Percentiles rank a stretch among this genome's conserved stretches.
Evolutionary conservation across 2,113 vertebrate genomes (phyloP).

Genomic region (Ivindomyrus marchei): DNA sequence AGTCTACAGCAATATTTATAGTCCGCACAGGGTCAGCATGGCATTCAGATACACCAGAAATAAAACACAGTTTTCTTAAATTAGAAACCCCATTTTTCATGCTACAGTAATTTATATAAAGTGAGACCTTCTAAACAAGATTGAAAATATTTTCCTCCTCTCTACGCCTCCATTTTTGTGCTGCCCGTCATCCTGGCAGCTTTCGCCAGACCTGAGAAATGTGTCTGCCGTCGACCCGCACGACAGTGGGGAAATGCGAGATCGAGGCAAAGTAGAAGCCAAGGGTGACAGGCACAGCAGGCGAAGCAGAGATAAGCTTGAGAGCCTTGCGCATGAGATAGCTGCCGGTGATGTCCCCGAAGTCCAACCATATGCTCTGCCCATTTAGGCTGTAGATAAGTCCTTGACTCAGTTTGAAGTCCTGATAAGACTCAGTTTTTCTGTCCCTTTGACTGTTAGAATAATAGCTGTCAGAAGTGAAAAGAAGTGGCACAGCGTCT

Average conservation of each 20-base stretch:
- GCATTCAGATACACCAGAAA: neutral
- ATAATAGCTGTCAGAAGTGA: neutral
- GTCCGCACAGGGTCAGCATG: neutral
- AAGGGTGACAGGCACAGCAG: neutral
- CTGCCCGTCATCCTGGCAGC: neutral
- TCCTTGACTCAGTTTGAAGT: neutral
- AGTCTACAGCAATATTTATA: constrained; percentile 3
- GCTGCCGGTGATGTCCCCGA: neutral
- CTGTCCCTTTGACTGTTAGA: neutral
- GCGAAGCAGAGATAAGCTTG: neutral
- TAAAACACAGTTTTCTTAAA: neutral
- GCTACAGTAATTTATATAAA: constrained; percentile 8
- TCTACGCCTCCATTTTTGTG: neutral
- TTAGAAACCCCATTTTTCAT: constrained; percentile 2
- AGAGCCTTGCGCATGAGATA: neutral
- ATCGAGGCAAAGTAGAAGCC: neutral
- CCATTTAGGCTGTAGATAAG: neutral
- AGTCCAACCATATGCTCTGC: neutral
- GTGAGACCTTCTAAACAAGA: neutral
- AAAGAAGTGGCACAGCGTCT: neutral
- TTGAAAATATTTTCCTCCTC: neutral
- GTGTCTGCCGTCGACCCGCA: neutral
- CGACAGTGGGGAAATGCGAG: neutral
- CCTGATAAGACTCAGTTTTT: neutral
- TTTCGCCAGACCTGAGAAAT: neutral